These are phyloP conservation scores for Phyllostomus discolor DNA, from an alignment of 2,113 vertebrate genomes.

Conservation along the genomic window DNA sequence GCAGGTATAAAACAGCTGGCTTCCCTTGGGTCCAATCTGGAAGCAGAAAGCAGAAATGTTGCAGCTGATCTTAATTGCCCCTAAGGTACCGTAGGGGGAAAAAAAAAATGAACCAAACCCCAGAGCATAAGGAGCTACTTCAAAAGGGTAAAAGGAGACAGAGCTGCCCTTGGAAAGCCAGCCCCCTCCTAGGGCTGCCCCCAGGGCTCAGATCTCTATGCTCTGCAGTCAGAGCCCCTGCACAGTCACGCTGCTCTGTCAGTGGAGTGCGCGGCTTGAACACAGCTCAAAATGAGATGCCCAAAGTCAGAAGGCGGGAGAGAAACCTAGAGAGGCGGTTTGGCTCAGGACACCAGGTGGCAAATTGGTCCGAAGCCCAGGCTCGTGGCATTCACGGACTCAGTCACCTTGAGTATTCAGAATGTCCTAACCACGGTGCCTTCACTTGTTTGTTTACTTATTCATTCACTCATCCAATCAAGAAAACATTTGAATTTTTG, in stretches of 20 bases:
- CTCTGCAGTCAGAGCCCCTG: not conserved
- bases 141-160: not conserved
- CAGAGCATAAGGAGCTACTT: not conserved
- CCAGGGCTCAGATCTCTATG: not conserved
- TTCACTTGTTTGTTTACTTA: slow-evolving; percentile 38
- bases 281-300: not conserved
- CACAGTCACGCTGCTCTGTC: not conserved
- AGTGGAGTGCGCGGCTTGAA: not conserved
- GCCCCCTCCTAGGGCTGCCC: not conserved
- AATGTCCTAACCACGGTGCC: slow-evolving; percentile 25
- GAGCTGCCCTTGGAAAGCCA: not conserved
- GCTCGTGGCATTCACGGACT: not conserved
- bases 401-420: slow-evolving; percentile 53
- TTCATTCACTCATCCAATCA: not conserved
- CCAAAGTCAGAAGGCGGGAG: not conserved
- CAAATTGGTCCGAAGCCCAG: not conserved
- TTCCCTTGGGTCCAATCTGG: slow-evolving; percentile 48
- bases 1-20: slow-evolving; percentile 51
- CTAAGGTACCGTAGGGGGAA: not conserved
- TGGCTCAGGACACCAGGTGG: not conserved
- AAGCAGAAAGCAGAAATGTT: slow-evolving; percentile 16
- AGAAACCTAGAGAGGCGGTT: not conserved
- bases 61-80: slow-evolving; percentile 48
- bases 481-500: slow-evolving; percentile 27
- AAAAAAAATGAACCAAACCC: not conserved